Evolutionary conservation across 2,113 vertebrate species (phyloP).

Genomic region (Oreotrochilus melanogaster): DNA sequence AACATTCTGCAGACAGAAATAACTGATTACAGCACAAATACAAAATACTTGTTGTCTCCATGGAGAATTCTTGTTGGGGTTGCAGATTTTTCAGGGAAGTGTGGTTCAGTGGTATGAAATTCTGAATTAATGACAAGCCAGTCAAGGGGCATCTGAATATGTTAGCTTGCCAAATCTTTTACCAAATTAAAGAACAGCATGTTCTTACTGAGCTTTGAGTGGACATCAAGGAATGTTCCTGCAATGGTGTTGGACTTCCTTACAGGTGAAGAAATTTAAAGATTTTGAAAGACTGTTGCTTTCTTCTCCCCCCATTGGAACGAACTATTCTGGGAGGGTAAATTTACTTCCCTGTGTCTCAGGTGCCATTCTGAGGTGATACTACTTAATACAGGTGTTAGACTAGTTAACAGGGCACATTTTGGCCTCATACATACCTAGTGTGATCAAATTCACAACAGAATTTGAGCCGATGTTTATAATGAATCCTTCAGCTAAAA

Average conservation of each 20-base stretch:
- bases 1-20: background rate
- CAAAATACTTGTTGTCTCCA: background rate
- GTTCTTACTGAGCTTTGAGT: background rate
- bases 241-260: background rate
- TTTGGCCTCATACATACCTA: background rate
- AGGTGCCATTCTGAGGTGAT: background rate
- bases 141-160: background rate
- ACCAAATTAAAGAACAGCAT: background rate
- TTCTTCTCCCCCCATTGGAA: background rate
- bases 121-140: constrained; percentile 41
- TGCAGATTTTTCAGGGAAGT: background rate
- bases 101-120: background rate
- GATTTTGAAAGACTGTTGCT: background rate
- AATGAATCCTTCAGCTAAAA: constrained; percentile 38
- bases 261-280: background rate
- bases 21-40: background rate
- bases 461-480: constrained; percentile 21
- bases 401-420: background rate
- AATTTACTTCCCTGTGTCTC: background rate
- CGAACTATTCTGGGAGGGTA: background rate
- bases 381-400: background rate
- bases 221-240: background rate
- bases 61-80: background rate
- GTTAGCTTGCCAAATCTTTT: constrained; percentile 6
- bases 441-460: background rate